phyloP scores from a whole-genome alignment of 2,113 vertebrate species.

The Oenanthe oenanthe region DNA sequence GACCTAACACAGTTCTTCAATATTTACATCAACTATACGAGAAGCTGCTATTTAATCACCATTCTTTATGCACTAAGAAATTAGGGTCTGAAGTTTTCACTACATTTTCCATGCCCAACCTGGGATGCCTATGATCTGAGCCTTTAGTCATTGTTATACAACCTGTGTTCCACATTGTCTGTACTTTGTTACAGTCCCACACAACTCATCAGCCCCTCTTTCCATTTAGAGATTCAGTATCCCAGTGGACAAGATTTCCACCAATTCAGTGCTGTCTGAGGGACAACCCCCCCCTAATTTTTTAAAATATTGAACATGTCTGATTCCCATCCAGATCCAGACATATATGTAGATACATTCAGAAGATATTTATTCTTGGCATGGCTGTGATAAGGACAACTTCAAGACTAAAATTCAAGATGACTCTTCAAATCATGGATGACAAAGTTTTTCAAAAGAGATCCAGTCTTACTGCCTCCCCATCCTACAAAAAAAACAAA shows the following conservation, averaged over 20 bases:
- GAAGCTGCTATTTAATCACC: background rate
- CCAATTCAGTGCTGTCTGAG: background rate
- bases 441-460: background rate
- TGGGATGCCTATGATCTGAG: background rate
- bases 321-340: background rate
- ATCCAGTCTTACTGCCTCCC: background rate
- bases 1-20: background rate
- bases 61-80: background rate
- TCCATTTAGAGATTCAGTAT: background rate
- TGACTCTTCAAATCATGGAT: background rate
- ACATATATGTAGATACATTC: background rate
- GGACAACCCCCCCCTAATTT: background rate
- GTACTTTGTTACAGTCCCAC: background rate
- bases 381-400: background rate
- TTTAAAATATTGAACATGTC: background rate
- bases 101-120: background rate
- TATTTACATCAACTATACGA: background rate
- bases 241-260: background rate
- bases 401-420: constrained; percentile 5
- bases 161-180: background rate
- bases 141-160: background rate
- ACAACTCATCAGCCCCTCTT: background rate
- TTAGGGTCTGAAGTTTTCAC: background rate
- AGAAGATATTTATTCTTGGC: background rate
- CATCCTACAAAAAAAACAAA: background rate